Base-by-base conservation (phyloP, 2,888 invertebrate genomes). In the Hyposoter didymator region DNA sequence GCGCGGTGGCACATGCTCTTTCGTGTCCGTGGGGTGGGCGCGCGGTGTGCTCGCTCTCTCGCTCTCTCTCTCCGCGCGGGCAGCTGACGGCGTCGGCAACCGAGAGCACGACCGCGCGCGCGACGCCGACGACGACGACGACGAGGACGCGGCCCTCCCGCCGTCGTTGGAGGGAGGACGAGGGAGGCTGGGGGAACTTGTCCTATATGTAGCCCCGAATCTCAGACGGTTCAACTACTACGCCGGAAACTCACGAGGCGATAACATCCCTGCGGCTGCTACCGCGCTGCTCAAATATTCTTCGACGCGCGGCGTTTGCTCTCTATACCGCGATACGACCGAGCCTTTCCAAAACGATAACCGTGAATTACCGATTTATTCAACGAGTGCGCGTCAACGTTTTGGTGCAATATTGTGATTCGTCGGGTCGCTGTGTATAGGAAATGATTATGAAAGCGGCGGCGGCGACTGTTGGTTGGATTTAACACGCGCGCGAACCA, bases 201-300 rank as follows among this genome's bases (percentile, higher is more conserved):
- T 92, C 89, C 94, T 93, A 93, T 93, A 93, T 93, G 93, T 93
- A 93, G 93, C 92, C 90, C 92, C 91, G 92, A 92, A 91, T 90
- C 90, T 91, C 90, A 90, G 92, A 89, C 91, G 91, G 91, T 90
- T 91, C 91, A 91, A 93, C 92, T 93, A 93, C 90, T 93, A 90
- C 92, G 93, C 91, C 90, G 91, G 90, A 92, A 91, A 90, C 90
- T 90, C 88, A 90, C 92, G 89, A 91, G 90, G 89, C 91, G 92
- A 87, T 91, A 90, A 91, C 91, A 90, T n/a, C n/a, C n/a, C n/a
- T n/a, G n/a, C 86, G 87, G 88, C 87, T 86, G 43, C 78, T 76
- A n/a, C 78, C 49, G 55, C 22, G 55, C n/a, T n/a, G n/a, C n/a
- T n/a, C n/a, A n/a, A n/a, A n/a, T n/a, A n/a, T n/a, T n/a, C n/a